phyloP scores from a whole-genome alignment of 2,113 vertebrate species.

The Epinephelus cyanopodus region DNA sequence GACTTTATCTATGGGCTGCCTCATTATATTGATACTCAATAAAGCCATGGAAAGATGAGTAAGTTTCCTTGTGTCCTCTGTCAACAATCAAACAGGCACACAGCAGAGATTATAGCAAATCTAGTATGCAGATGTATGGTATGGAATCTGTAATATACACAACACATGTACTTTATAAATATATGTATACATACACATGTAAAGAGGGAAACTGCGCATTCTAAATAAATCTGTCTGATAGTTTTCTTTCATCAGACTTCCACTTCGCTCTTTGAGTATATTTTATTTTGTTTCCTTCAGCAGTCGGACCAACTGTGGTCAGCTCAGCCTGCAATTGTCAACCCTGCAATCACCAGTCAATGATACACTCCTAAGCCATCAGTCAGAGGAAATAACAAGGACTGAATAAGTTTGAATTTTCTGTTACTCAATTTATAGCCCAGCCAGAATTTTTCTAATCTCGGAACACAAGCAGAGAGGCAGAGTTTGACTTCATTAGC shows the following conservation, averaged over 20 bases:
- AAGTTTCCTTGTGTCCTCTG: conserved; percentile 35
- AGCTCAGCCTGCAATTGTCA: conserved; percentile 51
- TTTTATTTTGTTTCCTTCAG: conserved; percentile 54
- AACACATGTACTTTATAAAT: neutral
- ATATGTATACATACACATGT: neutral
- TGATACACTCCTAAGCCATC: conserved; percentile 52
- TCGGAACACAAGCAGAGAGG: conserved; percentile 12
- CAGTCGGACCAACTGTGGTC: conserved; percentile 25
- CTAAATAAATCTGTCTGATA: conserved; percentile 13
- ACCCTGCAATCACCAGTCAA: conserved; percentile 59
- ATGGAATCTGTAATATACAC: conserved; percentile 19
- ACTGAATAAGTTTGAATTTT: conserved; percentile 18
- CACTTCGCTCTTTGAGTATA: conserved; percentile 22
- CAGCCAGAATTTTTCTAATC: conserved; percentile 26
- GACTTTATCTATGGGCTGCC: conserved; percentile 29
- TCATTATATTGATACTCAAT: conserved; percentile 53
- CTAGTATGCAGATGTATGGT: neutral
- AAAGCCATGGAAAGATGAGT: conserved; percentile 42
- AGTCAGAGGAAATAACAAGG: conserved; percentile 60
- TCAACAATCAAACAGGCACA: conserved; percentile 39
- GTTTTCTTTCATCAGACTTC: conserved; percentile 35
- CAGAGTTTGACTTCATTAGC: neutral
- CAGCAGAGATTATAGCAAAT: conserved; percentile 10
- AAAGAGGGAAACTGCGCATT: neutral
- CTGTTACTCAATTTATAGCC: neutral